Evolutionary conservation across 1,140 invertebrate genomes (phyloP), one percentile per base, ranked within the genome.

Genomic region (Choristoneura fumiferana): DNA sequence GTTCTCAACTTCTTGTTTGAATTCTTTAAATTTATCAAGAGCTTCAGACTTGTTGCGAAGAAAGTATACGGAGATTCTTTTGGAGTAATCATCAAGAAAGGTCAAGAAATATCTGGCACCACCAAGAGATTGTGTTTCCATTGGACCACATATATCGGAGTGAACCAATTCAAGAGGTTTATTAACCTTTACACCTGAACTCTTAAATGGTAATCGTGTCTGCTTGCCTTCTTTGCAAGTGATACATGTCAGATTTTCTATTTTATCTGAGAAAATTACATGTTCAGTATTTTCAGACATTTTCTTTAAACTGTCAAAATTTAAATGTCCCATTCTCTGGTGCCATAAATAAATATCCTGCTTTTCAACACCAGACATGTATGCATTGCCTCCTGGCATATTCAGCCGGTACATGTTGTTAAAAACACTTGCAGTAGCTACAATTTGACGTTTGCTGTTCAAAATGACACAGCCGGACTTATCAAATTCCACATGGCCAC

Each of bases 131-230:
- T 54, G 35, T 4, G 69, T 63, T 18, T 78, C 69, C 80, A 90
- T 84, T 5, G 83, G 85, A 9, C 89, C 88, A 61, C 76, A 84
- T 5, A 90, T 52, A 62, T 90, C 87, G 0, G 77, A 74, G 57
- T 90, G 85, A 0, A 73, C 43, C 4, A 71, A n/a, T 13, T 73
- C 45, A 22, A 73, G 52, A 0, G 54, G 2, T 2, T 37, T 35
- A 43, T 49, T 60, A 12, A 57, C 10, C 14, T 8, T 17, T 6
- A 35, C 38, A 0, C 35, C 52, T 40, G 49, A 4, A 39, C 38
- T 59, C 36, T 63, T 69, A 13, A 74, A 62, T 6, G 71, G 63
- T 35, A 65, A n/a, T 1, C 71, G 55, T n/a, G n/a, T 62, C 43
- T 74, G 71, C 52, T 69, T 75, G 0, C 65, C 70, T 52, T 63